phyloP scores from a whole-genome alignment of 1,140 invertebrate genomes.

The Drosophila virilis region DNA sequence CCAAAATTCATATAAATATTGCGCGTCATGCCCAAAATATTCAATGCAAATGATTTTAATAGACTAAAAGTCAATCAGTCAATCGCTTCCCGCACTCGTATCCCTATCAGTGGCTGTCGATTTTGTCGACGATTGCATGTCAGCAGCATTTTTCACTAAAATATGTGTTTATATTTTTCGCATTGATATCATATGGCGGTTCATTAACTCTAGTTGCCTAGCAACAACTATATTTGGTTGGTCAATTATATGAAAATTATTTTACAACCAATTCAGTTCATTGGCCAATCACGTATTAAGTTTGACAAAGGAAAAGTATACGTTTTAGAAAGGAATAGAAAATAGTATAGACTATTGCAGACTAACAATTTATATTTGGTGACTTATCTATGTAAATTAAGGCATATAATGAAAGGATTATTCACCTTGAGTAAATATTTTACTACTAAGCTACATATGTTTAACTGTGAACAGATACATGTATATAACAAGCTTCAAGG shows the following conservation, averaged over 20 bases:
- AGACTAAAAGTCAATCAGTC: conserved; percentile 35
- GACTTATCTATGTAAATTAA: no score
- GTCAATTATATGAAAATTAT: conserved; percentile 4
- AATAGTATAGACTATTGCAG: no score
- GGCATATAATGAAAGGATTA: no score
- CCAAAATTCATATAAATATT: conserved; percentile 27
- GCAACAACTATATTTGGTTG: conserved; percentile 49
- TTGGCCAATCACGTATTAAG: no score
- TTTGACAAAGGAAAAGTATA: neutral
- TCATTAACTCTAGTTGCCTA: conserved; percentile 35
- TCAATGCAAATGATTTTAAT: neutral
- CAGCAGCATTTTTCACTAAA: conserved; percentile 13
- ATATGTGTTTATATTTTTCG: neutral
- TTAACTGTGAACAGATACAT: no score
- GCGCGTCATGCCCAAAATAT: conserved; percentile 25
- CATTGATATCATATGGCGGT: no score
- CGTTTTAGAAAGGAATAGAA: no score
- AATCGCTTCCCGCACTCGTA: neutral
- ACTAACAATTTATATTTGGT: no score
- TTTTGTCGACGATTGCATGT: conserved; percentile 33
- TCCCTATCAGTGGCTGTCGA: neutral
- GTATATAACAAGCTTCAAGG: no score
- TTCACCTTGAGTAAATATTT: no score
- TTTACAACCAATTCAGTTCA: neutral
- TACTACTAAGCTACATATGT: no score